Conservation (phyloP, 2,797 vertebrate genomes). For the Oryzias dopingdopingensis region DNA sequence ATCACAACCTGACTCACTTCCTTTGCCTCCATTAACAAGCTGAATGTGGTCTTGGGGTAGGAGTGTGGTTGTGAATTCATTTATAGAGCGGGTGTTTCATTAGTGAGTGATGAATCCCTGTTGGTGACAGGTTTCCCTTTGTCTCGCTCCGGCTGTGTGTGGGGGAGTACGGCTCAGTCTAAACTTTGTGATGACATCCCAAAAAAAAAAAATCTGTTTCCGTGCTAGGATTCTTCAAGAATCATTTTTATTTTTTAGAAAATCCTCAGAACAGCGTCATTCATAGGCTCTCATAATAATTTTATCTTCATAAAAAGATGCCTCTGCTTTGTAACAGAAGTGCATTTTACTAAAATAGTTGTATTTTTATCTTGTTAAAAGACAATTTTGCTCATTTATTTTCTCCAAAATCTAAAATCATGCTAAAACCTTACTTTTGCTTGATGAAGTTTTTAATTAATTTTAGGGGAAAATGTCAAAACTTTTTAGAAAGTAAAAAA, state of each 20-base stretch:
- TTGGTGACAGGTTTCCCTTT: conserved; percentile 33
- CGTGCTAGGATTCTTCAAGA: neutral
- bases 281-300: too few relatives aligned
- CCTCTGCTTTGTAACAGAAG: too few relatives aligned
- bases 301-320: too few relatives aligned
- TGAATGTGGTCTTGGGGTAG: conserved; percentile 50
- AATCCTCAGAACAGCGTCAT: too few relatives aligned
- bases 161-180: conserved; percentile 15
- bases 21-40: conserved; percentile 46
- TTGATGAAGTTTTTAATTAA: too few relatives aligned
- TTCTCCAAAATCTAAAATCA: too few relatives aligned
- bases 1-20: conserved; percentile 68
- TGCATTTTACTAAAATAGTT: too few relatives aligned
- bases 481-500: too few relatives aligned
- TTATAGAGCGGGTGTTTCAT: conserved; percentile 65
- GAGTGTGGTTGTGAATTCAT: conserved; percentile 62
- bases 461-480: too few relatives aligned
- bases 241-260: neutral
- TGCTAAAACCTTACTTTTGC: too few relatives aligned
- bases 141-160: conserved; percentile 26
- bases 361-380: too few relatives aligned
- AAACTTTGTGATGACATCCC: neutral
- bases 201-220: neutral
- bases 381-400: too few relatives aligned
- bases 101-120: conserved; percentile 43